phyloP scores from a whole-genome alignment of 2,888 invertebrate genomes.

The Dolichomitus sp. region DNA sequence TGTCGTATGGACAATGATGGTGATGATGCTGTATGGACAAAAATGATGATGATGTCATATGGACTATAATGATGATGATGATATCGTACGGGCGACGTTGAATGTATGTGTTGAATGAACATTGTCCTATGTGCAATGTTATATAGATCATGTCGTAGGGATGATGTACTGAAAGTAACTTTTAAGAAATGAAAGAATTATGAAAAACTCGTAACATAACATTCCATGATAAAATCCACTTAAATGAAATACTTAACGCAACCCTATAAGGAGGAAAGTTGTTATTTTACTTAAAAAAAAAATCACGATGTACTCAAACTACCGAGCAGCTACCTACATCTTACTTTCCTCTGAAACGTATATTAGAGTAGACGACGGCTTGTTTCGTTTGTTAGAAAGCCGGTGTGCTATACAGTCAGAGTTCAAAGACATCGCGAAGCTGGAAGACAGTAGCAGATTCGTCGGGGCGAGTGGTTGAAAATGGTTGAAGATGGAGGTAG shows the following conservation, averaged over 20 bases:
- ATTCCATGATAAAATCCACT: neutral
- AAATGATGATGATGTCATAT: too few species aligned
- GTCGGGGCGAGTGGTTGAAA: neutral
- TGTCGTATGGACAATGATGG: neutral
- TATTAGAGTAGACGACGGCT: neutral
- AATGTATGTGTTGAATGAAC: too few species aligned
- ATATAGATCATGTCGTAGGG: too few species aligned
- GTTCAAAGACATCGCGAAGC: conserved; percentile 38
- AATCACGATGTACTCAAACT: neutral
- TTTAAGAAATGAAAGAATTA: neutral
- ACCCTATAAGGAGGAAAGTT: neutral
- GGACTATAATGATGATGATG: too few species aligned
- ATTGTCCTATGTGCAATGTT: too few species aligned
- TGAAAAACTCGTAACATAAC: too few species aligned
- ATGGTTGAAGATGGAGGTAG: neutral
- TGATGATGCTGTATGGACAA: too few species aligned
- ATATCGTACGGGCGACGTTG: too few species aligned
- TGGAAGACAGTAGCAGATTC: conserved; percentile 15
- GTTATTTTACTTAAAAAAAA: neutral
- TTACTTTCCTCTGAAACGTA: neutral
- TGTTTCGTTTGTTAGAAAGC: conserved; percentile 21
- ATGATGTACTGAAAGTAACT: neutral
- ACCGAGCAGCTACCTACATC: neutral
- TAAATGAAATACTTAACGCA: neutral
- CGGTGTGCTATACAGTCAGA: conserved; percentile 11